Base-by-base conservation (phyloP, 2,888 invertebrate species). In the Adela reaumurella region DNA sequence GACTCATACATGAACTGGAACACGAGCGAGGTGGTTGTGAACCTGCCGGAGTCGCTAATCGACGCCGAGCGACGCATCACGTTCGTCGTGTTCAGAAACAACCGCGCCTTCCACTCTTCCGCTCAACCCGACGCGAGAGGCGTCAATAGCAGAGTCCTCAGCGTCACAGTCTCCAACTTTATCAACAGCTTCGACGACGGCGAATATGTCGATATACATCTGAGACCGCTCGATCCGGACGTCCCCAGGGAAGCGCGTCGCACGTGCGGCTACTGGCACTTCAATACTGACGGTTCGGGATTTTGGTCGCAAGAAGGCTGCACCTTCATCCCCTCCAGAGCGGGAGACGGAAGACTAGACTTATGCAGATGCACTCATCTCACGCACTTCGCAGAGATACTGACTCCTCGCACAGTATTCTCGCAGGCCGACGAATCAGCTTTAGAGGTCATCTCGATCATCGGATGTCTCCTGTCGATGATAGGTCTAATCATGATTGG, bases 301-400 rank as follows among this genome's bases (percentile, higher is more conserved):
- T 61, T 62, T 55, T 84, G 84, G 84, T 81, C 83, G 0, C 66
- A 67, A 16, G 70, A 74, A 0, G 84, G 83, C 18, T 82, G 82
- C 54, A 65, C 62, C 18, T 72, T 82, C 56, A 64, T 77, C 19
- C 63, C 62, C 11, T 60, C 70, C 2, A 54, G 61, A 0, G 53
- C 57, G 1, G 54, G 57, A 0, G 70, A 69, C 2, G 55, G 58
- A 49, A n/a, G n/a, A n/a, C 61, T 80, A 24, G 81, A 82, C 55
- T 64, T 69, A 17, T 84, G 84, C 56, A 62, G 74, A 10, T 84
- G 81, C 59, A 63, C 69, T 20, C 84, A 84, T 57, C 69, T 84
- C 46, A 84, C 84, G 0, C 83, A 84, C 59, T 83, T 84, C 58
- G 83, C 83, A 1, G 72, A 84, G 53, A 64, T 84, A 2, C 64